A percentile compares a stretch with the other conserved stretches of the same genome.
Evolutionary conservation across 2,113 vertebrate genomes (phyloP).

Genomic region (Fukomys damarensis): DNA sequence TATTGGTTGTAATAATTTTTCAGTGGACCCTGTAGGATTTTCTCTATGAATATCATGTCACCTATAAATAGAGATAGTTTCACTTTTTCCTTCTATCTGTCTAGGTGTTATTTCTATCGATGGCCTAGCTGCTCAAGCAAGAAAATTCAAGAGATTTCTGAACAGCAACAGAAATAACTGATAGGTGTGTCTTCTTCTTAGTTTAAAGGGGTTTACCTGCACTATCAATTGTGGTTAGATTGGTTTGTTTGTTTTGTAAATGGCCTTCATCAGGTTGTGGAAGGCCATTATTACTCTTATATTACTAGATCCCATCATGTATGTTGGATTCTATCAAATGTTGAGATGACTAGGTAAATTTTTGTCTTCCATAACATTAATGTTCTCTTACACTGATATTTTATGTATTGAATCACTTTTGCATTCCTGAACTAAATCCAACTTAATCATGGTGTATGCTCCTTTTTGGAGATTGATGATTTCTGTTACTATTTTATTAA

Average conservation of each 20-base stretch:
- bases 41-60: not conserved
- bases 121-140: not conserved
- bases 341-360: not conserved
- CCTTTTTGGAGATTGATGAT: not conserved
- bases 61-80: not conserved
- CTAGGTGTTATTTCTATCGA: not conserved
- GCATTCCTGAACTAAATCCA: not conserved
- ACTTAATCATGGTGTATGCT: not conserved
- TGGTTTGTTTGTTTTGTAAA: not conserved
- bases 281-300: not conserved
- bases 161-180: not conserved
- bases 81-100: not conserved
- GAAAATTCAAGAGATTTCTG: not conserved
- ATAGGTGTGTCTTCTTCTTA: not conserved
- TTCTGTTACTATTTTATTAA: conserved; percentile 4
- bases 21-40: not conserved
- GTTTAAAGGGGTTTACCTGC: not conserved
- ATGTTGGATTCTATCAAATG: not conserved
- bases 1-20: not conserved
- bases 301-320: not conserved
- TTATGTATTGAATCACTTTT: not conserved
- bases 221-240: not conserved
- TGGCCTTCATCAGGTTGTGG: not conserved
- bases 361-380: not conserved
- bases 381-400: not conserved